These are phyloP conservation scores for Yponomeuta plumbellus DNA, from an alignment of 2,888 invertebrate genomes.

Conservation along the genomic window DNA sequence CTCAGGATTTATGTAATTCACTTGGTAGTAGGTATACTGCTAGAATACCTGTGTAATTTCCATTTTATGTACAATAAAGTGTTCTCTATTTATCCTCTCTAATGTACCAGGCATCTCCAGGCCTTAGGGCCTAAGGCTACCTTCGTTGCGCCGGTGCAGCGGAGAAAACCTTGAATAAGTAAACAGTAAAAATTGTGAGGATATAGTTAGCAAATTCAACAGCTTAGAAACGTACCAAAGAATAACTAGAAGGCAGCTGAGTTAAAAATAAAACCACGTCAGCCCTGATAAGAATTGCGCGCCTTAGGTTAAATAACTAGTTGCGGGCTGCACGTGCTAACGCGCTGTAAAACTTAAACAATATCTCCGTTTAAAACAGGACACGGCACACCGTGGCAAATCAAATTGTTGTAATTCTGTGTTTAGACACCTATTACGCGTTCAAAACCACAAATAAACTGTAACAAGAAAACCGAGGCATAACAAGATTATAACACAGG, in stretches of 20 bases:
- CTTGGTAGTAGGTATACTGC: too few relatives aligned
- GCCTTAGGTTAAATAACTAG: neutral
- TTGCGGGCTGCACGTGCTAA: neutral
- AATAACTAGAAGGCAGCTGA: neutral
- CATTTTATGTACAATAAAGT: too few relatives aligned
- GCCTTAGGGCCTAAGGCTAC: too few relatives aligned
- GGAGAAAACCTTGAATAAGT: too few relatives aligned
- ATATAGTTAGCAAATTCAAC: neutral
- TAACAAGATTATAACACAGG: neutral
- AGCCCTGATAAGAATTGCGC: constrained; percentile 38
- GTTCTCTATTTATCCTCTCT: too few relatives aligned
- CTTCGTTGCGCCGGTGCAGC: too few relatives aligned
- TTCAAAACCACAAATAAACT: neutral
- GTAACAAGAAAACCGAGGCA: neutral
- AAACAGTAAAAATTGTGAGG: too few relatives aligned
- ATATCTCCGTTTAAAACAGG: neutral
- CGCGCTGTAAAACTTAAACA: neutral
- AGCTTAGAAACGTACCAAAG: constrained; percentile 21
- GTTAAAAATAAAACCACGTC: constrained; percentile 47
- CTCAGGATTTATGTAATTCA: too few relatives aligned
- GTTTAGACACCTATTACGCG: neutral
- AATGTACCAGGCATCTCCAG: too few relatives aligned
- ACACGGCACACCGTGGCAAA: neutral
- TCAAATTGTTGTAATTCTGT: neutral
- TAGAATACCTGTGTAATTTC: too few relatives aligned